Conservation (phyloP, 2,888 invertebrate genomes). For the Sinopyrophorus schimmeli region DNA sequence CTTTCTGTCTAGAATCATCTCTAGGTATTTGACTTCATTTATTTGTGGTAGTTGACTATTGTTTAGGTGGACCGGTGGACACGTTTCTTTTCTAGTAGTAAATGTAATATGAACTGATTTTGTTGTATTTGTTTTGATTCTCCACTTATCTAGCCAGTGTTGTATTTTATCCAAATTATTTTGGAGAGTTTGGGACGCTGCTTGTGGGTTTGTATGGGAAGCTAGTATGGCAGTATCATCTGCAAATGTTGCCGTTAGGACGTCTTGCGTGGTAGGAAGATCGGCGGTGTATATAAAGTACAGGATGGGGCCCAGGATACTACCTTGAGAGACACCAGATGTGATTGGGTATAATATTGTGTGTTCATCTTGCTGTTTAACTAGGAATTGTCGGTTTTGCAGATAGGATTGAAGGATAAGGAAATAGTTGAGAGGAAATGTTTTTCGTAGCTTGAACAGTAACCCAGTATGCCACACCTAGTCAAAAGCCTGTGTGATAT, state of each 20-base stretch:
- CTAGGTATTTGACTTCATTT: neutral
- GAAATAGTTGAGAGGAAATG: neutral
- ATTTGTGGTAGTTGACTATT: neutral
- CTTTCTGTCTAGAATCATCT: constrained; percentile 1
- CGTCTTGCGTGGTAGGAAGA: constrained; percentile 4
- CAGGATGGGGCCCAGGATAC: neutral
- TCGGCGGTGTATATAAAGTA: neutral
- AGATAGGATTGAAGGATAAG: neutral
- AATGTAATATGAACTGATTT: constrained; percentile 4
- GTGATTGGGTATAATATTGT: neutral
- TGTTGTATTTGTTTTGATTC: constrained; percentile 6
- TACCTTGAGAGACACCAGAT: neutral
- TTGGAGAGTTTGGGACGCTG: no score
- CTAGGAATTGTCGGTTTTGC: neutral
- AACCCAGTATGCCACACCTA: neutral
- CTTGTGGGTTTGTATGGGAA: no score
- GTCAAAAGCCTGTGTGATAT: neutral
- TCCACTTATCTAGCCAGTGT: constrained; percentile 1
- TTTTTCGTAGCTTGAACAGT: constrained; percentile 3
- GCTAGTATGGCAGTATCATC: no score
- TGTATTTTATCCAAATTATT: neutral
- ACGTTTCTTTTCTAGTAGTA: neutral
- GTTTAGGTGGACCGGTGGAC: neutral
- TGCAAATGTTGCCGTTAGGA: neutral
- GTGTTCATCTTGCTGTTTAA: constrained; percentile 1